Conservation (phyloP, 2,113 vertebrate genomes). For the Jaculus jaculus region DNA sequence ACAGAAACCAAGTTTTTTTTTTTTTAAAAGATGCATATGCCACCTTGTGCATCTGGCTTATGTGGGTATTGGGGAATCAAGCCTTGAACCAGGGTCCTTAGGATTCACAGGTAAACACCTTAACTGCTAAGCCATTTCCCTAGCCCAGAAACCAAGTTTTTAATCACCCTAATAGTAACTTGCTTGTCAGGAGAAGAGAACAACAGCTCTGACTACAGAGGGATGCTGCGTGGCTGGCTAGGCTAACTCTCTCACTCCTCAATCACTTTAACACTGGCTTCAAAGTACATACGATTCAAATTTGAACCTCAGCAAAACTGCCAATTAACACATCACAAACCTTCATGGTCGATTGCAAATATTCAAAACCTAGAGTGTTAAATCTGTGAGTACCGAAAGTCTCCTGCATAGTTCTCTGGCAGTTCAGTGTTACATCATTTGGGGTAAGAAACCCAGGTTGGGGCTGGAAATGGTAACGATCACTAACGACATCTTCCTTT, state of each 20-base stretch:
- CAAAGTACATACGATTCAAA: conserved; percentile 81
- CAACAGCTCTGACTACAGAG: not conserved
- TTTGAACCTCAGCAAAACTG: conserved; percentile 82
- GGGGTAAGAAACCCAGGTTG: conserved; percentile 70
- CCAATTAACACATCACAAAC: conserved; percentile 83
- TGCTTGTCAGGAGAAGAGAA: conserved; percentile 24
- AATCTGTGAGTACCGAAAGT: conserved; percentile 74
- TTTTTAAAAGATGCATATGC: no score
- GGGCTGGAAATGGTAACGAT: conserved; percentile 62
- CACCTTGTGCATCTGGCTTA: no score
- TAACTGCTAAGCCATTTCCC: no score
- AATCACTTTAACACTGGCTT: conserved; percentile 64
- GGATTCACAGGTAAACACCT: no score
- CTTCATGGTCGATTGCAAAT: conserved; percentile 82
- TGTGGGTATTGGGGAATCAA: no score
- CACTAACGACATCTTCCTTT: conserved; percentile 65
- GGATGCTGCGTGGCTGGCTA: not conserved
- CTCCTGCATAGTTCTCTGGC: conserved; percentile 75
- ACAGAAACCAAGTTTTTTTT: conserved; percentile 45
- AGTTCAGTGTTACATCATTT: conserved; percentile 75
- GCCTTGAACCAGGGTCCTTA: no score
- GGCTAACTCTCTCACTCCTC: conserved; percentile 48
- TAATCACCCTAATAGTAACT: conserved; percentile 22
- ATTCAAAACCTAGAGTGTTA: conserved; percentile 82
- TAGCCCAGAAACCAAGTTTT: conserved; percentile 47